Evolutionary conservation across 2,113 vertebrate genomes (phyloP).

Genomic region (Pygoscelis adeliae): DNA sequence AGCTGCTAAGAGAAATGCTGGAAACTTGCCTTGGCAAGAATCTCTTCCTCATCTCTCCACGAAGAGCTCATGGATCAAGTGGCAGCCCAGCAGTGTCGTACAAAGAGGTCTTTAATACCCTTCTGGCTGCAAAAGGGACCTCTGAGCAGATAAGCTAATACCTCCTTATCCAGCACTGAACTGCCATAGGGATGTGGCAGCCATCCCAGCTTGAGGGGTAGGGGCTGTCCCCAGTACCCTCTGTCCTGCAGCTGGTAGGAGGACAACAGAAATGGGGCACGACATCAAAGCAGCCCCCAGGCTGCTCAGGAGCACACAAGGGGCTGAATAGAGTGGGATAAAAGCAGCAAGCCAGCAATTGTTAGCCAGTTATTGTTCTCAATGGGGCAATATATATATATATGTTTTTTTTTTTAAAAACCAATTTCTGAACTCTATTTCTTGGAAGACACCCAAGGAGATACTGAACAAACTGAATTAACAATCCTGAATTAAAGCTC

Average conservation of each 20-base stretch:
- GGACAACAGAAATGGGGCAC: neutral
- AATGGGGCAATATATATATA: neutral
- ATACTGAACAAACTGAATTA: neutral
- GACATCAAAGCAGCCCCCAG: neutral
- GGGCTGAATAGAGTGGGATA: neutral
- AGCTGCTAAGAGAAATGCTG: neutral
- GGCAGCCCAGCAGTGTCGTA: neutral
- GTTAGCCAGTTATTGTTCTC: neutral
- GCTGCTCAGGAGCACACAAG: neutral
- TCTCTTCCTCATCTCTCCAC: neutral
- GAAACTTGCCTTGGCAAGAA: neutral
- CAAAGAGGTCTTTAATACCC: neutral
- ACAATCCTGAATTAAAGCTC: neutral
- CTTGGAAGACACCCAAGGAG: neutral
- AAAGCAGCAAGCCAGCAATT: neutral
- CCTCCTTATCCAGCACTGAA: neutral
- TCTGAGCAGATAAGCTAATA: neutral
- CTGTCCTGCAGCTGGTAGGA: neutral
- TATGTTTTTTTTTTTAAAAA: neutral
- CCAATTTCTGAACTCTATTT: neutral
- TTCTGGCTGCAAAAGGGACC: neutral
- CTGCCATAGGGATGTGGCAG: neutral
- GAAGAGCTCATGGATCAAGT: neutral
- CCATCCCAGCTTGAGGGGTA: neutral
- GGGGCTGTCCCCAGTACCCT: neutral